Evolutionary conservation across 1,140 invertebrate species (phyloP).

Genomic region (Prorops nasuta): DNA sequence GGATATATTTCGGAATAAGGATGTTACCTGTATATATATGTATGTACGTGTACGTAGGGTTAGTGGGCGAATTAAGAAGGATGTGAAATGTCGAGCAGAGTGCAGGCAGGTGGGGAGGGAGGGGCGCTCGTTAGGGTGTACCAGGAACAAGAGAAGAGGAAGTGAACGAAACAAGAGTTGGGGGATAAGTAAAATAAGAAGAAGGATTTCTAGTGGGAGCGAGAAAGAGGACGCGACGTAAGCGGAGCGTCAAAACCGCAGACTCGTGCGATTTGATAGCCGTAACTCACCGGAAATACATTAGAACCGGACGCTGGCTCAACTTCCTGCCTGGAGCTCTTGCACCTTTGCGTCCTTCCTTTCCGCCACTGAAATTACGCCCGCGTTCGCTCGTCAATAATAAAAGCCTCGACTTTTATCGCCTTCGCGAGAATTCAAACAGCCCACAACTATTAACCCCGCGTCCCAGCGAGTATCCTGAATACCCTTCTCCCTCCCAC

Average conservation of each 20-base stretch:
- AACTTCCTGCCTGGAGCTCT: constrained; percentile 24
- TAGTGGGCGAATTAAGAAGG: too few relatives aligned
- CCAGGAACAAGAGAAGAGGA: not conserved
- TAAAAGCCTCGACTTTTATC: too few relatives aligned
- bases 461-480: too few relatives aligned
- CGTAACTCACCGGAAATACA: constrained; percentile 45
- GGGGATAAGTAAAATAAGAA: not conserved
- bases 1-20: not conserved
- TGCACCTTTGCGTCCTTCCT: not conserved
- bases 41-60: too few relatives aligned
- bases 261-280: constrained; percentile 15
- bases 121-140: not conserved
- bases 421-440: too few relatives aligned
- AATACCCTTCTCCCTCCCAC: too few relatives aligned
- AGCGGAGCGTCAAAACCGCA: not conserved
- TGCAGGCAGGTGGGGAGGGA: not conserved
- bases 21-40: too few relatives aligned
- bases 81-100: not conserved
- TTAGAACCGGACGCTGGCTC: constrained; percentile 44
- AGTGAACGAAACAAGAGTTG: not conserved
- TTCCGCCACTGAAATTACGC: too few relatives aligned
- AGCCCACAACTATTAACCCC: too few relatives aligned
- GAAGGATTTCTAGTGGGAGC: not conserved
- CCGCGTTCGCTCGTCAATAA: too few relatives aligned
- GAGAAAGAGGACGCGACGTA: not conserved